Evolutionary conservation across 2,113 vertebrate species (phyloP).

Genomic region (Menura novaehollandiae): DNA sequence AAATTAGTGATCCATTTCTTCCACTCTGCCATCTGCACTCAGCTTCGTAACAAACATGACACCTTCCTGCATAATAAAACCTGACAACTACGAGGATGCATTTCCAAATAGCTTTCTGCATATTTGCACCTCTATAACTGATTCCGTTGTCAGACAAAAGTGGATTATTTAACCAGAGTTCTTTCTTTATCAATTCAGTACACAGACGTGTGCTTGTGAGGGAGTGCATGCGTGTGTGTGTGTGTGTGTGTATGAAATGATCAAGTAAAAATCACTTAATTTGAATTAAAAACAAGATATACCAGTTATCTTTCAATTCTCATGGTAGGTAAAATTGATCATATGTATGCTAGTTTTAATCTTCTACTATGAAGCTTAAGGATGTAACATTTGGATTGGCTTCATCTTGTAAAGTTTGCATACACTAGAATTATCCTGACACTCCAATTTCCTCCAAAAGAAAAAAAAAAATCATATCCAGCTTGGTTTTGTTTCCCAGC

Average conservation of each 20-base stretch:
- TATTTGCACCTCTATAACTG: conserved; percentile 98
- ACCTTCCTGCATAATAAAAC: conserved; percentile 99
- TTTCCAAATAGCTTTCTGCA: conserved; percentile 99
- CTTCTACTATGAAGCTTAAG: conserved; percentile 31
- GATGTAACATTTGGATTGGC: conserved; percentile 34
- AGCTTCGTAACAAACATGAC: conserved; percentile 99
- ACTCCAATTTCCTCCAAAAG: conserved; percentile 64
- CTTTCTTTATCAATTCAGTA: conserved; percentile 82
- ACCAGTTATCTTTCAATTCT: conserved; percentile 20
- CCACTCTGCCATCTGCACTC: conserved; percentile 99
- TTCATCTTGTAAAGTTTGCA: conserved; percentile 70
- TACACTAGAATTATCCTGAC: conserved; percentile 74
- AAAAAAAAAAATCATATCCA: conserved; percentile 41
- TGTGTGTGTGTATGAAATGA: conserved; percentile 50
- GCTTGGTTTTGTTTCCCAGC: conserved; percentile 68
- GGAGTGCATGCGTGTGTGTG: neutral
- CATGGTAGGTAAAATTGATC: neutral
- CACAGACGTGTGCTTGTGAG: conserved; percentile 62
- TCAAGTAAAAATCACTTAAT: conserved; percentile 67
- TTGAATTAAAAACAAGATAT: conserved; percentile 62
- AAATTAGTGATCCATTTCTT: conserved; percentile 99
- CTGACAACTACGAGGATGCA: conserved; percentile 99
- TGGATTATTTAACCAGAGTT: conserved; percentile 95
- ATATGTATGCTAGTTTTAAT: neutral
- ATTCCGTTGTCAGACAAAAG: conserved; percentile 98